Evolutionary conservation across 2,113 vertebrate species (phyloP).

Genomic region (Percina caprodes): DNA sequence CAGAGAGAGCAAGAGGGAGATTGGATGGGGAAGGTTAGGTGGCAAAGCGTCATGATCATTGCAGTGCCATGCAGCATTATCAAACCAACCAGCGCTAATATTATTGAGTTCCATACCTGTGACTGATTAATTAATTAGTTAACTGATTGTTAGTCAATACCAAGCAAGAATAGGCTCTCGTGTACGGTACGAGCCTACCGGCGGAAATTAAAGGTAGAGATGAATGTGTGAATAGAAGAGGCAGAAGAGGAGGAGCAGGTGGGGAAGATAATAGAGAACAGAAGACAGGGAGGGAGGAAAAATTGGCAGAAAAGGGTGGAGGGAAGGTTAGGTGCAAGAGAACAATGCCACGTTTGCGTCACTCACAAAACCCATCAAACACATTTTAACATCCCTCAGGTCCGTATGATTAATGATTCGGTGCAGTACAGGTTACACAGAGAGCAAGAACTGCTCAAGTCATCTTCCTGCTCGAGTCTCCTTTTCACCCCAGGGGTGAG

Average conservation of each 20-base stretch:
- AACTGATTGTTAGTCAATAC: slow-evolving; percentile 81
- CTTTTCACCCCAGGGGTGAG: slow-evolving; percentile 53
- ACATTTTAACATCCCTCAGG: slow-evolving; percentile 38
- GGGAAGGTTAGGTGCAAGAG: slow-evolving; percentile 66
- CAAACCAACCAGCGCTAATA: slow-evolving; percentile 61
- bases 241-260: slow-evolving; percentile 7
- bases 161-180: slow-evolving; percentile 81
- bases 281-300: slow-evolving; percentile 57
- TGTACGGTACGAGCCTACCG: slow-evolving; percentile 79
- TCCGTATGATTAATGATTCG: slow-evolving; percentile 53
- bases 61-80: slow-evolving; percentile 68
- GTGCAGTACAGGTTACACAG: slow-evolving; percentile 42
- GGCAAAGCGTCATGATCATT: slow-evolving; percentile 70
- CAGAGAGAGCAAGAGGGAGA: slow-evolving; percentile 30
- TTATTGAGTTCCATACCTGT: slow-evolving; percentile 71
- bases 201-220: slow-evolving; percentile 53
- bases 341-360: slow-evolving; percentile 65
- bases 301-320: slow-evolving; percentile 52
- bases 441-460: slow-evolving; percentile 42
- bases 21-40: slow-evolving; percentile 75
- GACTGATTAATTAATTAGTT: slow-evolving; percentile 80
- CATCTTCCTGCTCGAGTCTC: slow-evolving; percentile 52
- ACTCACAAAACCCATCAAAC: slow-evolving; percentile 63
- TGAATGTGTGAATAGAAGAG: slow-evolving; percentile 51
- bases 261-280: slow-evolving; percentile 44